Conservation (phyloP, 2,797 vertebrate genomes). For the Coregonus suidteri region DNA sequence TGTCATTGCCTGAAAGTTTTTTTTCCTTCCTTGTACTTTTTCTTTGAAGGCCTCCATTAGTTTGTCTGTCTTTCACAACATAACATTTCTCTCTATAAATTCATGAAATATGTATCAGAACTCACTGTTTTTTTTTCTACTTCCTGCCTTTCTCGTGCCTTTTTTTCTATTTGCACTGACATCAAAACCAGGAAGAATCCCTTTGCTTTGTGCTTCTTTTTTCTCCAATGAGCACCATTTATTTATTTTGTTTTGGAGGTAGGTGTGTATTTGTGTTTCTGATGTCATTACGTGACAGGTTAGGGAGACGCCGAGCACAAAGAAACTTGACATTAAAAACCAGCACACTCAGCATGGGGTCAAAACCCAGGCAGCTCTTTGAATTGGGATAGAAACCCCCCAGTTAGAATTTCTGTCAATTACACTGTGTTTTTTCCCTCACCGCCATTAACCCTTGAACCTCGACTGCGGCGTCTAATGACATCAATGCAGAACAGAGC, state of each 20-base stretch:
- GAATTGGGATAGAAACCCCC: neutral
- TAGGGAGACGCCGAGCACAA: neutral
- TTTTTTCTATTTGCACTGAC: conserved; percentile 6
- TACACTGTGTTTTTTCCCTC: neutral
- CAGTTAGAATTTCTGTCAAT: conserved; percentile 7
- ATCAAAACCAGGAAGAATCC: conserved; percentile 12
- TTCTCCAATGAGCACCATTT: conserved; percentile 30
- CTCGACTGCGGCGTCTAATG: neutral
- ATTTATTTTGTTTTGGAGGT: conserved; percentile 5
- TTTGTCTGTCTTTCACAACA: conserved; percentile 19
- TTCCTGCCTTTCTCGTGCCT: neutral
- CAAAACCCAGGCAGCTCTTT: conserved; percentile 7
- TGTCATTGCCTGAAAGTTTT: neutral
- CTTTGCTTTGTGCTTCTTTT: conserved; percentile 23
- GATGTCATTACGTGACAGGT: neutral
- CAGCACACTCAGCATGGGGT: neutral
- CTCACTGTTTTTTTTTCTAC: neutral
- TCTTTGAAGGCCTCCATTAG: conserved; percentile 25
- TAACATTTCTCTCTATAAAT: conserved; percentile 20
- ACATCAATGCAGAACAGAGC: neutral
- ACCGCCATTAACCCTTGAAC: neutral
- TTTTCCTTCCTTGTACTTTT: neutral
- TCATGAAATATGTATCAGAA: conserved; percentile 32
- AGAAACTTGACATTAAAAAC: neutral
- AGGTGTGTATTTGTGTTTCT: conserved; percentile 2